These are phyloP conservation scores for Drosophila leonis DNA, from an alignment of 2,888 invertebrate species.

Conservation along the genomic window DNA sequence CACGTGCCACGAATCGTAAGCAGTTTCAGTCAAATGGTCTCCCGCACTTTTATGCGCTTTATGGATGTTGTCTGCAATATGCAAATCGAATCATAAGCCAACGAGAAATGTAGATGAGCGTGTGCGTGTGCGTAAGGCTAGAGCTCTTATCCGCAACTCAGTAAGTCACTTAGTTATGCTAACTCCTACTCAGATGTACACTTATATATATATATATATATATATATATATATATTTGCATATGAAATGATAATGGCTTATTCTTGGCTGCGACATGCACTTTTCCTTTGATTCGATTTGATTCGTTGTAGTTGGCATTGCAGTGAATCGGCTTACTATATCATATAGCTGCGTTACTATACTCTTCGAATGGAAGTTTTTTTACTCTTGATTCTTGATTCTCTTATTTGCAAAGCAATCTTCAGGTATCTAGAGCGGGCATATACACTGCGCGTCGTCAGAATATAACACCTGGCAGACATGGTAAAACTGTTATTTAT, in stretches of 20 bases:
- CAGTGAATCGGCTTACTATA: not conserved
- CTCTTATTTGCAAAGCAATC: too few relatives aligned
- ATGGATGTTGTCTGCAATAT: conserved; percentile 10
- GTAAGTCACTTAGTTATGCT: conserved; percentile 19
- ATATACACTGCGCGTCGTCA: too few relatives aligned
- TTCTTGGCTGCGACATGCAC: conserved; percentile 5
- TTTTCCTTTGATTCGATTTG: conserved; percentile 2
- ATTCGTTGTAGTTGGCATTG: not conserved
- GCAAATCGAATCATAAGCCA: conserved; percentile 49
- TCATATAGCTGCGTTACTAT: not conserved
- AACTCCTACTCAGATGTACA: not conserved
- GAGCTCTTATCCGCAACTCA: conserved; percentile 14
- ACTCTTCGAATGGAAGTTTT: not conserved
- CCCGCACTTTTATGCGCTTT: conserved; percentile 11
- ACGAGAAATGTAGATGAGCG: not conserved
- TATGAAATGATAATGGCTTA: conserved; percentile 10
- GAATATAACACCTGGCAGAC: too few relatives aligned
- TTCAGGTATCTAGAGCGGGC: too few relatives aligned
- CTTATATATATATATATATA: not conserved
- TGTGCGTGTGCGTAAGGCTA: not conserved
- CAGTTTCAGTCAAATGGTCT: not conserved
- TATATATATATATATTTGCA: conserved; percentile 2
- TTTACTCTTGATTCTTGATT: not conserved
- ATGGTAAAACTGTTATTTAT: too few relatives aligned
- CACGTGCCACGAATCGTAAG: conserved; percentile 35